Conservation (phyloP, 1,140 invertebrate genomes). For the Drosophila prosaltans region DNA sequence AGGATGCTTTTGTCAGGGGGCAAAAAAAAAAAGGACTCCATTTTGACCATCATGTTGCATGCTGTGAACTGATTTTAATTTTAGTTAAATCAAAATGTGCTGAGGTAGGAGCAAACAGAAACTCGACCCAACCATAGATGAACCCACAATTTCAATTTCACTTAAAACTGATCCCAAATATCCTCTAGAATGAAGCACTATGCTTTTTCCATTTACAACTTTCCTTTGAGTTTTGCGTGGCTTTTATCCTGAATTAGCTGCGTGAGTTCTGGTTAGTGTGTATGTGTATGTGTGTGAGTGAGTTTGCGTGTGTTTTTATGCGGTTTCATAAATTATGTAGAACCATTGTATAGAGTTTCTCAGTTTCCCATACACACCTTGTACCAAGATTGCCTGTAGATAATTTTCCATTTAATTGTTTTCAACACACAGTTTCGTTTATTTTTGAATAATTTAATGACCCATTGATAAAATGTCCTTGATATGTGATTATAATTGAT, state of each 20-base stretch:
- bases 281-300: background rate
- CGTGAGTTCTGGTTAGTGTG: background rate
- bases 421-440: constrained; percentile 30
- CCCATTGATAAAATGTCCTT: constrained; percentile 31
- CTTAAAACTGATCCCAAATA: background rate
- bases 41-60: too few relatives aligned
- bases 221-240: constrained; percentile 11
- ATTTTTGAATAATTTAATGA: constrained; percentile 54
- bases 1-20: constrained; percentile 14
- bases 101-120: constrained; percentile 32
- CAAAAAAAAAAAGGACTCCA: constrained; percentile 5
- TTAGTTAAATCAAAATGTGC: constrained; percentile 63
- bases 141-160: constrained; percentile 20
- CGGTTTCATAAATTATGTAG: constrained; percentile 60
- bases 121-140: background rate
- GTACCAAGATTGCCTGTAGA: constrained; percentile 39
- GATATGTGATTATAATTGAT: constrained; percentile 11
- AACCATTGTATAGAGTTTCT: constrained; percentile 34
- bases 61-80: constrained; percentile 60
- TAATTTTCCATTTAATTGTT: constrained; percentile 49
- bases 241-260: constrained; percentile 24
- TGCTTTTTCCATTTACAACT: constrained; percentile 19
- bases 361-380: constrained; percentile 18
- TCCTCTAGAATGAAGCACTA: background rate
- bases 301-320: background rate